phyloP scores from a whole-genome alignment of 2,888 invertebrate genomes.

The Drosophila nr. perissopoda region DNA sequence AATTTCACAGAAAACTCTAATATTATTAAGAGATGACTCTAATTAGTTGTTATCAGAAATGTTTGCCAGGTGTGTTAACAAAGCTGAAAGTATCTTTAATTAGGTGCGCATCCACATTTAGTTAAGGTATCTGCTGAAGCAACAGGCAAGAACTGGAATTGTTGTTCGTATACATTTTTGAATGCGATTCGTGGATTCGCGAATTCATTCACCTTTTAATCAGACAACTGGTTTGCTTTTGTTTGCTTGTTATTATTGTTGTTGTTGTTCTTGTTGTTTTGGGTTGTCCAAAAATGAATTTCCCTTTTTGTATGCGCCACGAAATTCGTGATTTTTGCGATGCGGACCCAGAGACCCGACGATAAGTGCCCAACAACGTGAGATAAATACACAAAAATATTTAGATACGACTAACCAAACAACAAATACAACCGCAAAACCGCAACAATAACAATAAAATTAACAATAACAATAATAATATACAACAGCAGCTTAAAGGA shows the following conservation, averaged over 20 bases:
- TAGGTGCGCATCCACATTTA: background rate
- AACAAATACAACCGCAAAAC: conserved; percentile 21
- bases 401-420: conserved; percentile 61
- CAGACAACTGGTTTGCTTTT: conserved; percentile 63
- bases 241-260: conserved; percentile 23
- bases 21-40: rapidly evolving
- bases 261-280: conserved; percentile 29
- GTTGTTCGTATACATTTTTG: conserved; percentile 36
- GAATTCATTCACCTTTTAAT: conserved; percentile 79
- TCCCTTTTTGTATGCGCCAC: conserved; percentile 76
- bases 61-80: background rate
- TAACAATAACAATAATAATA: conserved; percentile 6
- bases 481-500: conserved; percentile 37
- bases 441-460: conserved; percentile 12
- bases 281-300: conserved; percentile 60
- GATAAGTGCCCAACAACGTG: conserved; percentile 69
- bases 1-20: background rate
- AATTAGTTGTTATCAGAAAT: background rate
- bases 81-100: background rate
- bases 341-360: conserved; percentile 26
- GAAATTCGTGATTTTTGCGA: conserved; percentile 62
- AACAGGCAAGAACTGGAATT: conserved; percentile 26
- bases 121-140: conserved; percentile 21
- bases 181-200: conserved; percentile 59
- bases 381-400: conserved; percentile 73